These are phyloP conservation scores for Notolepis coatsorum DNA, from an alignment of 2,797 vertebrate genomes.

Conservation along the genomic window DNA sequence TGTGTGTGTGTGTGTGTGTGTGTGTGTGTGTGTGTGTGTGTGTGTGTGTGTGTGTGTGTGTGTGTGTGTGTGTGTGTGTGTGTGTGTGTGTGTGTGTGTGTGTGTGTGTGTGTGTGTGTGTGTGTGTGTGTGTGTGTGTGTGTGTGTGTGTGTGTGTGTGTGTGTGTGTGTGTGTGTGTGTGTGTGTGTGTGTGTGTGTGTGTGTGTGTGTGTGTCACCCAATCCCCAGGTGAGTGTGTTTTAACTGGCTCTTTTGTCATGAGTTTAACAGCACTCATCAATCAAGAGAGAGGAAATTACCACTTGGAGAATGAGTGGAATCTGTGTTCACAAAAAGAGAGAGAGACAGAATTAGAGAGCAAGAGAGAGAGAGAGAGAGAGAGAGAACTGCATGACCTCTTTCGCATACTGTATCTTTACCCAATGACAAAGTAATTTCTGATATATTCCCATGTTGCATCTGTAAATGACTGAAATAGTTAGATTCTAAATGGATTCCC, in stretches of 20 bases:
- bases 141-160: constrained; percentile 7
- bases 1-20: constrained; percentile 1
- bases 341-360: neutral
- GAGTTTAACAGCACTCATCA: constrained; percentile 56
- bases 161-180: constrained; percentile 19
- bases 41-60: neutral
- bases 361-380: neutral
- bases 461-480: constrained; percentile 40
- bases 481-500: constrained; percentile 63
- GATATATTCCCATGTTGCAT: constrained; percentile 53
- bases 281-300: constrained; percentile 67
- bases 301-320: constrained; percentile 57
- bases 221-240: constrained; percentile 41
- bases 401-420: constrained; percentile 36
- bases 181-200: constrained; percentile 19
- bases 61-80: constrained; percentile 5
- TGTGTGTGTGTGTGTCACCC: constrained; percentile 17
- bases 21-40: neutral
- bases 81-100: neutral
- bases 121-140: constrained; percentile 1
- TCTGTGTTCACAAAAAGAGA: constrained; percentile 37
- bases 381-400: neutral
- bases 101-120: neutral
- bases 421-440: constrained; percentile 47
- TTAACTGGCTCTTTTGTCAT: constrained; percentile 52